Percentiles rank a stretch among this genome's conserved stretches.
Evolutionary conservation across 2,888 invertebrate genomes (phyloP).

Genomic region (Phalera bucephala): DNA sequence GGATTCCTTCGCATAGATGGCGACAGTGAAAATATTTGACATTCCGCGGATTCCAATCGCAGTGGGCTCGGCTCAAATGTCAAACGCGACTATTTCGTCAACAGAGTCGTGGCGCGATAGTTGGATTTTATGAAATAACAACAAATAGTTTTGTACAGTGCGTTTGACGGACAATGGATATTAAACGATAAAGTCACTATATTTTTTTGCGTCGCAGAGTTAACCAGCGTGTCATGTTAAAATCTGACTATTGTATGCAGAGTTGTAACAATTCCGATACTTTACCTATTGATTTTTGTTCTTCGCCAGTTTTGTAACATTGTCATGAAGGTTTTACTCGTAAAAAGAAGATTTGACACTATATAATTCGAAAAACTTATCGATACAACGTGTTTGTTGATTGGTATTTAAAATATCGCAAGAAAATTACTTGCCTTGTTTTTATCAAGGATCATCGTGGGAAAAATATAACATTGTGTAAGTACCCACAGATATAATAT

Average conservation of each 20-base stretch:
- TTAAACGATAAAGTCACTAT: constrained; percentile 62
- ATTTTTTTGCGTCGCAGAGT: constrained; percentile 58
- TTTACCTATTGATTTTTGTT: constrained; percentile 75
- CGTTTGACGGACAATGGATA: constrained; percentile 70
- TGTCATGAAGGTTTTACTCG: constrained; percentile 67
- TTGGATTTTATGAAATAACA: constrained; percentile 80
- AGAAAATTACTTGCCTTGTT: constrained; percentile 42
- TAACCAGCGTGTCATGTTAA: constrained; percentile 57
- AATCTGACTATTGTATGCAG: constrained; percentile 45
- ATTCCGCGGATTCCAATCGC: constrained; percentile 85
- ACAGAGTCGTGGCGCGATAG: constrained; percentile 81
- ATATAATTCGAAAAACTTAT: constrained; percentile 27
- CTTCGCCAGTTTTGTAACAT: constrained; percentile 71
- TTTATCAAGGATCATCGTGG: constrained; percentile 58
- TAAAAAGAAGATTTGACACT: constrained; percentile 43
- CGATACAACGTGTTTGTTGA: constrained; percentile 22
- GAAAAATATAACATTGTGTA: constrained; percentile 53
- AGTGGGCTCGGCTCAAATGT: constrained; percentile 89
- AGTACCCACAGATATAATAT: constrained; percentile 37
- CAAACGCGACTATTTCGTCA: constrained; percentile 85
- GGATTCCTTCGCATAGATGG: constrained; percentile 83
- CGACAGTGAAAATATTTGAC: constrained; percentile 86
- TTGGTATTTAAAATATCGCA: constrained; percentile 36
- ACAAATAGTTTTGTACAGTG: constrained; percentile 69
- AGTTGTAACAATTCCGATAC: constrained; percentile 59